These are phyloP conservation scores for Salvelinus alpinus DNA, from an alignment of 2,113 vertebrate species.

Conservation along the genomic window DNA sequence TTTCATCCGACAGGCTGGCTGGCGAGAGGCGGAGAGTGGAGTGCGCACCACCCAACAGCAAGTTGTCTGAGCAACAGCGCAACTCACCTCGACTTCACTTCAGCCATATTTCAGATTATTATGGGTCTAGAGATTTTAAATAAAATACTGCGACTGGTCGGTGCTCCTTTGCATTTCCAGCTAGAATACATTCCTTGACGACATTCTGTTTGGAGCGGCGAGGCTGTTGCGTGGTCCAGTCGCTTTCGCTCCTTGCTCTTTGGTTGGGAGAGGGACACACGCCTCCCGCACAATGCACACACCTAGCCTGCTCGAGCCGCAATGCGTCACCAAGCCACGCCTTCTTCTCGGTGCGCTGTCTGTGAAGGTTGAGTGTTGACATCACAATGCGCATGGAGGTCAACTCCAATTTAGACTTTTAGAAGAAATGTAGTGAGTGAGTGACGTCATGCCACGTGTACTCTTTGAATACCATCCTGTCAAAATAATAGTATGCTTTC, in stretches of 20 bases:
- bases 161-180: conserved; percentile 31
- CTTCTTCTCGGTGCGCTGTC: conserved; percentile 30
- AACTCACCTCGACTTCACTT: conserved; percentile 44
- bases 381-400: conserved; percentile 29
- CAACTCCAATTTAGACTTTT: not conserved
- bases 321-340: conserved; percentile 77
- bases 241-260: conserved; percentile 4
- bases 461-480: no score
- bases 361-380: conserved; percentile 36
- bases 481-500: no score
- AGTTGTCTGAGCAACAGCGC: conserved; percentile 19
- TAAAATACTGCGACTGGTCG: not conserved
- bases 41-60: conserved; percentile 17
- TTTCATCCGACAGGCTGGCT: not conserved
- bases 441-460: no score
- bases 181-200: not conserved
- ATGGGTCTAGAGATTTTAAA: not conserved
- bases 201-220: conserved; percentile 26
- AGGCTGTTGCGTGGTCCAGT: conserved; percentile 15
- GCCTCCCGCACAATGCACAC: not conserved
- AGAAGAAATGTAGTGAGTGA: no score
- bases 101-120: conserved; percentile 43
- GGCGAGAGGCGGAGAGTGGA: not conserved
- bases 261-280: conserved; percentile 13
- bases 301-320: conserved; percentile 48